Evolutionary conservation across 2,113 vertebrate species (phyloP).

Genomic region (Thinocorus orbignyianus): DNA sequence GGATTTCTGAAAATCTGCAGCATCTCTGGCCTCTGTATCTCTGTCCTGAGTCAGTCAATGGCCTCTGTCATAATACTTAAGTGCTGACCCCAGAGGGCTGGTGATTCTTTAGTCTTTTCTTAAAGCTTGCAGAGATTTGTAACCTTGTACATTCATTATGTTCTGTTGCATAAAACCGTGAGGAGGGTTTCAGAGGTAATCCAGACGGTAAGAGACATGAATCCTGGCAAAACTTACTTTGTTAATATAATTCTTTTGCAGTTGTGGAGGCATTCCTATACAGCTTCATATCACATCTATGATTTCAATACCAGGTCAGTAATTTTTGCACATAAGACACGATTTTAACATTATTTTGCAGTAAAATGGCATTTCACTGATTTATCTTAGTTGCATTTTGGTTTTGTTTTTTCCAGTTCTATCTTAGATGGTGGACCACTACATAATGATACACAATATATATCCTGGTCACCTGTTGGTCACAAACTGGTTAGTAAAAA

Average conservation of each 20-base stretch:
- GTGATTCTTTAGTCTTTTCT: neutral
- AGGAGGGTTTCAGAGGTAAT: neutral
- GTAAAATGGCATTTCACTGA: neutral
- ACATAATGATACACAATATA: slow-evolving; percentile 70
- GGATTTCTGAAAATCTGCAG: neutral
- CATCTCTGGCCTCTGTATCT: neutral
- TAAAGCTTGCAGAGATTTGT: neutral
- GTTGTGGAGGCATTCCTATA: slow-evolving; percentile 82
- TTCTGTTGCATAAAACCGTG: neutral
- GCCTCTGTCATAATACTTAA: neutral
- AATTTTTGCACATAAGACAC: neutral
- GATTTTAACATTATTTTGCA: neutral
- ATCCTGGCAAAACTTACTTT: neutral
- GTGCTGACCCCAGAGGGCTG: neutral
- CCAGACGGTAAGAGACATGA: neutral
- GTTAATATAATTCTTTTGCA: slow-evolving; percentile 62
- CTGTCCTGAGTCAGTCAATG: neutral
- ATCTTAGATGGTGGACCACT: slow-evolving; percentile 48
- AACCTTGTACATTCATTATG: neutral
- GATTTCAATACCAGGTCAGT: slow-evolving; percentile 73
- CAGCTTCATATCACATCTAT: slow-evolving; percentile 79
- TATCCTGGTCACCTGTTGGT: slow-evolving; percentile 78
- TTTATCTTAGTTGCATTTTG: slow-evolving; percentile 32
- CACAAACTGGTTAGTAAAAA: slow-evolving; percentile 81
- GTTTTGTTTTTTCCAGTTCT: slow-evolving; percentile 52